phyloP scores from a whole-genome alignment of 2,113 vertebrate genomes.

The Mola mola region DNA sequence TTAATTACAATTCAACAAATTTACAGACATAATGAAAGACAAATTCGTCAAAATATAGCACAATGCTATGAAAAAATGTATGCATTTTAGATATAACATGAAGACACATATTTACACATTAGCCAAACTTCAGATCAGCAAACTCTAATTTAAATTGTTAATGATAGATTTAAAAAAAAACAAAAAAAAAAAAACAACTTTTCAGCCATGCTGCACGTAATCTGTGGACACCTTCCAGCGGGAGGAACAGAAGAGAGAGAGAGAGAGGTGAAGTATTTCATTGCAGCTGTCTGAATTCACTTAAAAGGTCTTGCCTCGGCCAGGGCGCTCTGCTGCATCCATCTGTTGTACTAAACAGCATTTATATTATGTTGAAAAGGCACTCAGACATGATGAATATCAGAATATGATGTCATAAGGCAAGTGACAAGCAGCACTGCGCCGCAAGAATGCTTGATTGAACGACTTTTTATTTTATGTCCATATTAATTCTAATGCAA shows the following conservation, averaged over 20 bases:
- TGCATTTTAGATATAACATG: too few species aligned
- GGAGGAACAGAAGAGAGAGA: not conserved
- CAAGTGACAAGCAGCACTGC: not conserved
- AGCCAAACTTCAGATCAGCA: too few species aligned
- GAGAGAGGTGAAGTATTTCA: conserved; percentile 6
- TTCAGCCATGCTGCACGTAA: not conserved
- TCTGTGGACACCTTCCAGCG: not conserved
- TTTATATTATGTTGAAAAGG: conserved; percentile 7
- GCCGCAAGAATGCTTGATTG: conserved; percentile 1
- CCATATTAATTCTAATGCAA: conserved; percentile 7
- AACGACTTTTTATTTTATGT: not conserved
- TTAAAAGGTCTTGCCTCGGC: conserved; percentile 16
- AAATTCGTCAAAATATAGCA: too few species aligned
- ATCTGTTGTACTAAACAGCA: not conserved
- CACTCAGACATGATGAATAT: conserved; percentile 1
- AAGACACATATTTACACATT: too few species aligned
- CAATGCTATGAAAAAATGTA: too few species aligned
- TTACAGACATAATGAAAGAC: too few species aligned
- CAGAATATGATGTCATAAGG: not conserved
- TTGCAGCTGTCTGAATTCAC: conserved; percentile 18
- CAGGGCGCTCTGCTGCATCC: not conserved
- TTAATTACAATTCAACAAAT: too few species aligned
- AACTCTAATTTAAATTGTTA: not conserved
- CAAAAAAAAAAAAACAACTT: not conserved
- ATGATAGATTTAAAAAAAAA: not conserved